phyloP scores from a whole-genome alignment of 2,888 invertebrate genomes.

The Dryococelus australis region DNA sequence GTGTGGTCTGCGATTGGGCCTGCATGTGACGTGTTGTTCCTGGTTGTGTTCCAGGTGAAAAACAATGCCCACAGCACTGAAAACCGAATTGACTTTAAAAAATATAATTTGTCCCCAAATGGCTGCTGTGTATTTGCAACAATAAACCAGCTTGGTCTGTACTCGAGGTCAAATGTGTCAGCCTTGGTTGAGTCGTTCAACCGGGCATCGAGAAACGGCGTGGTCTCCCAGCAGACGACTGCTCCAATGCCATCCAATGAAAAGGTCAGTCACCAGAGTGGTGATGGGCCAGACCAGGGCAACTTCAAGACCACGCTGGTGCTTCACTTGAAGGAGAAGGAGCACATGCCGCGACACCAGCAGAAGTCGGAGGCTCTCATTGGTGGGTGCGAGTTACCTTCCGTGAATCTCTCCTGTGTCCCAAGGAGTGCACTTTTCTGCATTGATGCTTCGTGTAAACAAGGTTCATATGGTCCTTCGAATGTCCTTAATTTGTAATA shows the following conservation, averaged over 20 bases:
- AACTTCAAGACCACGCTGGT: conserved; percentile 43
- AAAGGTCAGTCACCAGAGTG: conserved; percentile 32
- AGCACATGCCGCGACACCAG: conserved; percentile 37
- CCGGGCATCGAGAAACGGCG: neutral
- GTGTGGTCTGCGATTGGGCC: too few relatives aligned
- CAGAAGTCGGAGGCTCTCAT: conserved; percentile 42
- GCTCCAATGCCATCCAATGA: conserved; percentile 41
- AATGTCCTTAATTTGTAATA: too few relatives aligned
- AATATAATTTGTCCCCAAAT: neutral
- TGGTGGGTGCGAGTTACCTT: conserved; percentile 34
- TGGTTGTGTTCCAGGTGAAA: neutral
- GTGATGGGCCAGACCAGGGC: conserved; percentile 32
- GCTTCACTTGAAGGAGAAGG: conserved; percentile 41
- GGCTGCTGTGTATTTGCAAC: neutral
- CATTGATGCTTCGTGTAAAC: too few relatives aligned
- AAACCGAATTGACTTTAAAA: neutral
- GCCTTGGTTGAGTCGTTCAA: conserved; percentile 2
- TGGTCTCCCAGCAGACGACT: neutral
- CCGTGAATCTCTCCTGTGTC: neutral
- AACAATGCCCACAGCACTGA: neutral
- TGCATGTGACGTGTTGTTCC: too few relatives aligned
- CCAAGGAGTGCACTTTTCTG: too few relatives aligned
- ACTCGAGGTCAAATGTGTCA: conserved; percentile 3
- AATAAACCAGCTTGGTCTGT: conserved; percentile 4
- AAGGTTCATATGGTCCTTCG: too few relatives aligned